Percentiles rank a stretch among this genome's conserved stretches.
phyloP scores from a whole-genome alignment of 2,797 vertebrate species.

The Spheniscus humboldti region DNA sequence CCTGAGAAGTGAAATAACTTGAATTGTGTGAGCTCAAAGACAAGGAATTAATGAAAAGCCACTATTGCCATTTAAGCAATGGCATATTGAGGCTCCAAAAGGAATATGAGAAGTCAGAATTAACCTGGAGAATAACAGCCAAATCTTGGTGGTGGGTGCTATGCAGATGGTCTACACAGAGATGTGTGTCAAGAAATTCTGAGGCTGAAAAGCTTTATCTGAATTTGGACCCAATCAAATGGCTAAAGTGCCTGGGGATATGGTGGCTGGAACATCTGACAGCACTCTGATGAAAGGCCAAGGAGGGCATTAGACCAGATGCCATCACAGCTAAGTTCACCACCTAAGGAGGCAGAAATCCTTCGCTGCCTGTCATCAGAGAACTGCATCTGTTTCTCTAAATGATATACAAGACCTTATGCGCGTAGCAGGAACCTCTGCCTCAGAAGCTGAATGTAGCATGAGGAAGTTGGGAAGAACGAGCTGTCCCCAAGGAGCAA shows the following conservation, averaged over 20 bases:
- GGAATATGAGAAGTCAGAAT: neutral
- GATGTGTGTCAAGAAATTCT: neutral
- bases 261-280: slow-evolving; percentile 5
- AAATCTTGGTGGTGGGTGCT: neutral
- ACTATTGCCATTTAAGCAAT: neutral
- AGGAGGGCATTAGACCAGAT: neutral
- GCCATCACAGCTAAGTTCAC: slow-evolving; percentile 14
- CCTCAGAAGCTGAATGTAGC: neutral
- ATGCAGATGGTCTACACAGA: neutral
- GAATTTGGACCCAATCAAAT: neutral
- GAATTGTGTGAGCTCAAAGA: neutral
- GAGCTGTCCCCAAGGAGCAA: neutral
- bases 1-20: neutral
- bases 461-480: neutral
- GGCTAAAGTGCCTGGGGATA: neutral
- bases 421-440: neutral
- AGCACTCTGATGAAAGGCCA: slow-evolving; percentile 16
- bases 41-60: neutral
- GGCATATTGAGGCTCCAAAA: neutral
- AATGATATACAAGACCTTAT: slow-evolving; percentile 5
- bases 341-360: slow-evolving; percentile 32
- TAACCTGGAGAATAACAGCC: neutral
- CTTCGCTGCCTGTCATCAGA: slow-evolving; percentile 19
- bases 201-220: neutral
- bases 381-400: slow-evolving; percentile 33